Base-by-base conservation (phyloP, 2,113 vertebrate species). In the Amazona vittata region DNA sequence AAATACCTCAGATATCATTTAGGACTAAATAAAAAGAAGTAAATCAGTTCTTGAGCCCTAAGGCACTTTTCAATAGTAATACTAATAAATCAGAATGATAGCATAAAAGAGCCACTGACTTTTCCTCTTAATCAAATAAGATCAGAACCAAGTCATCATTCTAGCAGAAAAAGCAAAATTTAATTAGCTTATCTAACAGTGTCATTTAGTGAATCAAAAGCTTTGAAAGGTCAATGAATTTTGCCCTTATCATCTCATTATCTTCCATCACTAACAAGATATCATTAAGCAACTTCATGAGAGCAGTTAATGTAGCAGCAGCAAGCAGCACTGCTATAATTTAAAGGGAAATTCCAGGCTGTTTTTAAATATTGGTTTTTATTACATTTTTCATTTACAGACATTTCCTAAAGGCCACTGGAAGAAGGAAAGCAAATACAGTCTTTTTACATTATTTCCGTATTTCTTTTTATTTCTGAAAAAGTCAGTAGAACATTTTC, bases 101-200 rank as follows among this genome's bases (percentile, higher is more conserved):
- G 86, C 57, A 86, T 95, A 63, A 94, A 97, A 91, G 75, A 96
- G 87, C 41, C 75, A 93, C 89, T 88, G 95, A 96, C 96, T 97
- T 97, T 95, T 96, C 89, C 85, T 96, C 79, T 97, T 98, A 97
- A 97, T 98, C 97, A 98, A 97, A 96, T 97, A 96, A 97, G 95
- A 97, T 89, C 94, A 94, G 96, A 98, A 97, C 75, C 59, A 94
- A 96, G 91, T 55, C 95, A 96, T 96, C 96, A 97, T 96, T 97
- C 95, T 76, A 97, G 77, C 57, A 96, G 92, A 96, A 97, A 93
- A 97, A 97, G 96, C 78, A 96, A 97, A 91, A 97, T 97, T 98
- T 98, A 98, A 98, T 98, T 98, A 98, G 97, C 97, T 98, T 97
- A 98, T 97, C 97, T 97, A 98, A 96, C 86, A 97, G 97, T 96